A percentile compares a stretch with the other conserved stretches of the same genome.
Evolutionary conservation across 2,888 invertebrate genomes (phyloP).

Genomic region (Callyntrura sp.): DNA sequence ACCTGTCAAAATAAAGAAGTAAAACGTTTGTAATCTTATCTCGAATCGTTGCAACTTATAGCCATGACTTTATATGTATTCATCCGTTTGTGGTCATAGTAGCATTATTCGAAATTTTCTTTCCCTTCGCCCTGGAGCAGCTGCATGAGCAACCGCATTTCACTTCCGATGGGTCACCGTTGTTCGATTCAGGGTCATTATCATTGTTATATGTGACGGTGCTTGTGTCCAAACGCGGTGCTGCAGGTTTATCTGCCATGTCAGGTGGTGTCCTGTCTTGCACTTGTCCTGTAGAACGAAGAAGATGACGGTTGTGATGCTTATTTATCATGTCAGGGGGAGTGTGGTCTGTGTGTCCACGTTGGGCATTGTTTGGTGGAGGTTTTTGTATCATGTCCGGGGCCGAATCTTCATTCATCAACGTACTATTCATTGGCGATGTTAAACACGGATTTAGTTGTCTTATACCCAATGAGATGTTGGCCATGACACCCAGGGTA

Average conservation of each 20-base stretch:
- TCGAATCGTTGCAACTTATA: too few relatives aligned
- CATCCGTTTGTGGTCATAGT: background rate
- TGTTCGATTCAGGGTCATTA: background rate
- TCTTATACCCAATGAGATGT: conserved; percentile 48
- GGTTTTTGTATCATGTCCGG: conserved; percentile 63
- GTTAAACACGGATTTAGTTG: conserved; percentile 67
- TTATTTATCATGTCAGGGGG: conserved; percentile 53
- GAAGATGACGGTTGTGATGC: conserved; percentile 1
- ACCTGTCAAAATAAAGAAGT: too few relatives aligned
- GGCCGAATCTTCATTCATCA: conserved; percentile 38
- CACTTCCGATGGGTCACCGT: conserved; percentile 53
- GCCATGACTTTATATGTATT: background rate
- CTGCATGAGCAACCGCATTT: conserved; percentile 77
- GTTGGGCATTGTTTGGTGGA: background rate
- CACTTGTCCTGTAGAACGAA: conserved; percentile 7
- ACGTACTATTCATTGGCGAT: background rate
- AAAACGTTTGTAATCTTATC: too few relatives aligned
- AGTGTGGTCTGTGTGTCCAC: background rate
- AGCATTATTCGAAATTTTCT: conserved; percentile 12
- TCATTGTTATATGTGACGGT: conserved; percentile 35
- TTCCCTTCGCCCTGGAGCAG: conserved; percentile 62
- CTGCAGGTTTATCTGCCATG: conserved; percentile 48
- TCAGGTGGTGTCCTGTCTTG: conserved; percentile 49
- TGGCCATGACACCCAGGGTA: conserved; percentile 68
- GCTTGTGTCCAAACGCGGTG: background rate